Conservation (phyloP, 2,113 vertebrate species). For the Dinomys branickii region DNA sequence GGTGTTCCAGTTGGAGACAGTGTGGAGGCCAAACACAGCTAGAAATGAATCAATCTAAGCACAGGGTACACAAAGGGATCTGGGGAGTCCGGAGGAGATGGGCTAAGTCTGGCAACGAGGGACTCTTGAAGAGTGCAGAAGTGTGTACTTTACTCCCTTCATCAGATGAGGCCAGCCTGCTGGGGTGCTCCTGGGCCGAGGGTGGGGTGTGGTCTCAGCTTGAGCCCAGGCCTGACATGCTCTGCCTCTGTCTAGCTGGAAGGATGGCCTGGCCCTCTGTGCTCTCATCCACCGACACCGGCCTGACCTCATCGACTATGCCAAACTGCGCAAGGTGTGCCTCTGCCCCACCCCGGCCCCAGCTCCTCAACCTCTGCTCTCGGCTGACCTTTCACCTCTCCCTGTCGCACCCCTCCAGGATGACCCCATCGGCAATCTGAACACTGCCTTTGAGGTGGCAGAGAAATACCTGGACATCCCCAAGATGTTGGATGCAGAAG, state of each 20-base stretch:
- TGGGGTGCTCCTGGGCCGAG: neutral
- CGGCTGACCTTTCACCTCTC: neutral
- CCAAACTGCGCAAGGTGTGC: constrained; percentile 93
- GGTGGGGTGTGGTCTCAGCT: neutral
- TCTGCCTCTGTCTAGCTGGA: constrained; percentile 88
- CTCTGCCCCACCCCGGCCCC: neutral
- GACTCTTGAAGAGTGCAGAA: neutral
- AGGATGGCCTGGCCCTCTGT: constrained; percentile 95
- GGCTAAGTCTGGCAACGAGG: neutral
- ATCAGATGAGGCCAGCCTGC: neutral
- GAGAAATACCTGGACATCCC: constrained; percentile 96
- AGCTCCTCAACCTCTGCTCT: neutral
- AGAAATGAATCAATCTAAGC: neutral
- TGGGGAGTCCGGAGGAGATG: neutral
- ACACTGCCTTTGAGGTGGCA: constrained; percentile 95
- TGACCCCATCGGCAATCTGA: constrained; percentile 94
- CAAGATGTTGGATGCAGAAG: constrained; percentile 95
- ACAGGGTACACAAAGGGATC: neutral
- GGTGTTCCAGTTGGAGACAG: neutral
- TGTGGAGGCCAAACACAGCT: neutral
- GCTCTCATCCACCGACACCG: constrained; percentile 97
- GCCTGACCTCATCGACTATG: constrained; percentile 95
- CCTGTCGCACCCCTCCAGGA: constrained; percentile 83
- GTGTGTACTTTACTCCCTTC: neutral
- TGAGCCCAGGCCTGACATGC: neutral